phyloP scores from a whole-genome alignment of 2,888 invertebrate genomes.

The Autographa pulchrina region DNA sequence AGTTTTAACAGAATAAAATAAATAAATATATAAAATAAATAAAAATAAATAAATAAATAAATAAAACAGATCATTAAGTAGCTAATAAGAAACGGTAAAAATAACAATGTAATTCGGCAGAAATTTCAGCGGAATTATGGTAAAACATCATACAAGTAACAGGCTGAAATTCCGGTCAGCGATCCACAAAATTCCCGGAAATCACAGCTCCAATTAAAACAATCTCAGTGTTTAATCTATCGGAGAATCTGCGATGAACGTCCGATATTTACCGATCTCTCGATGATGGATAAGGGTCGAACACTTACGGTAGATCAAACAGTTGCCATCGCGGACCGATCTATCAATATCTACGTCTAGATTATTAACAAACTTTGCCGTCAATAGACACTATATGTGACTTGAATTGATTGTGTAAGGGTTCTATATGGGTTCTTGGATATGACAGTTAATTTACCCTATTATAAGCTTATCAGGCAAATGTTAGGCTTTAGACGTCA shows the following conservation, averaged over 20 bases:
- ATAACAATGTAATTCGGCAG: too few relatives aligned
- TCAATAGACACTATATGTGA: not conserved
- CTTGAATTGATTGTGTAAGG: not conserved
- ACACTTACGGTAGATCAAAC: conserved; percentile 20
- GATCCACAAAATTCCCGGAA: not conserved
- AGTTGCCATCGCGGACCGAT: not conserved
- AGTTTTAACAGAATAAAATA: too few relatives aligned
- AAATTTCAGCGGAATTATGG: too few relatives aligned
- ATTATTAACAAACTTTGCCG: not conserved
- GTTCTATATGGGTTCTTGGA: not conserved
- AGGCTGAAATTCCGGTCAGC: not conserved
- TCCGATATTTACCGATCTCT: conserved; percentile 11
- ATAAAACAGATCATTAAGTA: too few relatives aligned
- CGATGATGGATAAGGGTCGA: conserved; percentile 40
- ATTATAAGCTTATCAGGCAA: too few relatives aligned
- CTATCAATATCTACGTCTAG: not conserved
- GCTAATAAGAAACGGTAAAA: not conserved
- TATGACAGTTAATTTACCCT: not conserved
- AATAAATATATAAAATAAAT: too few relatives aligned
- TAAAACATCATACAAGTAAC: not conserved
- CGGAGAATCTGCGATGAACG: conserved; percentile 12
- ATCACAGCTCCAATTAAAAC: conserved; percentile 5
- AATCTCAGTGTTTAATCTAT: conserved; percentile 23
- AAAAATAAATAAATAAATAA: too few relatives aligned
- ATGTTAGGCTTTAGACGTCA: too few relatives aligned